phyloP scores from a whole-genome alignment of 1,140 invertebrate genomes.

The Pissodes strobi region DNA sequence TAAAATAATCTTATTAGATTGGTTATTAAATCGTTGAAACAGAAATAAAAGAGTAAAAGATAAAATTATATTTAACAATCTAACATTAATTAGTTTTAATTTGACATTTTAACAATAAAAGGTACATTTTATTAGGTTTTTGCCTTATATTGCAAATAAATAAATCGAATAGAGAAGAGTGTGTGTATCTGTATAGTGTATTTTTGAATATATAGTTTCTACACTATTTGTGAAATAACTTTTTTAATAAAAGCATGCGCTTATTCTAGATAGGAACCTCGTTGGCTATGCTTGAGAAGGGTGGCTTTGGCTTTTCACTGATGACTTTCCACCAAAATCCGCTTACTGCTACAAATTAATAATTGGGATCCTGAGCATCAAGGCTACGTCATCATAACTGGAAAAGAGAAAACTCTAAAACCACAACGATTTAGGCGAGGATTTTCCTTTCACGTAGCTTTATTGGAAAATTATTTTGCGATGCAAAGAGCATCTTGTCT shows the following conservation, averaged over 20 bases:
- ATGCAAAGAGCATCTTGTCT: no score
- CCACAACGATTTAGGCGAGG: conserved; percentile 19
- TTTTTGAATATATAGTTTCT: no score
- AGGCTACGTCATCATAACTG: conserved; percentile 33
- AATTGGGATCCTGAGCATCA: conserved; percentile 35
- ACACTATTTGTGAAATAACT: neutral
- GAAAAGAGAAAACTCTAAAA: conserved; percentile 32
- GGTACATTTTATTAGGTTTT: no score
- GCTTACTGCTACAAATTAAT: conserved; percentile 43
- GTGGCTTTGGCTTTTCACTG: conserved; percentile 37
- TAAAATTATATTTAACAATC: no score
- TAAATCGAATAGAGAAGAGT: no score
- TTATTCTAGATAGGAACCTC: neutral
- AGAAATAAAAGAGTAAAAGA: no score
- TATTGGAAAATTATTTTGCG: conserved; percentile 11
- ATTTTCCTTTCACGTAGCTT: conserved; percentile 6
- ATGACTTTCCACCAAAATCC: conserved; percentile 40
- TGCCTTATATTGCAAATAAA: no score
- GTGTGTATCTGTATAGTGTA: no score
- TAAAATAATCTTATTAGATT: no score
- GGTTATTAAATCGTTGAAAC: no score
- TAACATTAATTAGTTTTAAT: no score
- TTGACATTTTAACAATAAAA: no score
- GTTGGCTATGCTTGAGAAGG: conserved; percentile 12
- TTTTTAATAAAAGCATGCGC: neutral